These are phyloP conservation scores for Camponotus vicinus DNA, from an alignment of 1,140 invertebrate genomes.

Conservation along the genomic window DNA sequence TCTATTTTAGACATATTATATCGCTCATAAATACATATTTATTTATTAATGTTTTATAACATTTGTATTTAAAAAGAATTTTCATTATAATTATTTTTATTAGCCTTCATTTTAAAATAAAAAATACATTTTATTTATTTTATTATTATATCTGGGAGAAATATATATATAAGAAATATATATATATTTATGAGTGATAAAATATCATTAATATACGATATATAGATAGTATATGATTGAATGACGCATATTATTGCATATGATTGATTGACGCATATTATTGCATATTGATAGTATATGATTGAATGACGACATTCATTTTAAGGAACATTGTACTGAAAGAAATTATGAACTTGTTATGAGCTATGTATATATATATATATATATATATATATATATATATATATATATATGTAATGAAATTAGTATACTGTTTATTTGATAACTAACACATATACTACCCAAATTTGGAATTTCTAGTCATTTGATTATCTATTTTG, in stretches of 20 bases:
- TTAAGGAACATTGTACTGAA: neutral
- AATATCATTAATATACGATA: too few relatives aligned
- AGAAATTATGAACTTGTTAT: neutral
- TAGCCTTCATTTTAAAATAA: neutral
- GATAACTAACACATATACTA: slow-evolving; percentile 10
- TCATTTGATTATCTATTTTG: slow-evolving; percentile 9
- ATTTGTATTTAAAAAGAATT: neutral
- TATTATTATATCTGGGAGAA: neutral
- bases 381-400: too few relatives aligned
- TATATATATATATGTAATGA: neutral
- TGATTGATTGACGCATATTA: neutral
- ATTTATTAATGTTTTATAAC: neutral
- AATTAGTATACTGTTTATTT: neutral
- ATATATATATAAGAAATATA: too few relatives aligned
- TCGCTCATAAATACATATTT: neutral
- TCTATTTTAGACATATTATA: neutral
- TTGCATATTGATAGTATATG: neutral
- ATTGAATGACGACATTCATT: neutral
- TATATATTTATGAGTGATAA: too few relatives aligned
- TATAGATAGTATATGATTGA: neutral
- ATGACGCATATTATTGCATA: neutral
- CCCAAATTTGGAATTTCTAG: neutral
- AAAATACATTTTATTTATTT: neutral
- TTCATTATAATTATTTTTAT: neutral
- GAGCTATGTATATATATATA: neutral